Percentiles rank a stretch among this genome's conserved stretches.
phyloP scores from a whole-genome alignment of 2,888 invertebrate genomes.

The Atethmia centrago region DNA sequence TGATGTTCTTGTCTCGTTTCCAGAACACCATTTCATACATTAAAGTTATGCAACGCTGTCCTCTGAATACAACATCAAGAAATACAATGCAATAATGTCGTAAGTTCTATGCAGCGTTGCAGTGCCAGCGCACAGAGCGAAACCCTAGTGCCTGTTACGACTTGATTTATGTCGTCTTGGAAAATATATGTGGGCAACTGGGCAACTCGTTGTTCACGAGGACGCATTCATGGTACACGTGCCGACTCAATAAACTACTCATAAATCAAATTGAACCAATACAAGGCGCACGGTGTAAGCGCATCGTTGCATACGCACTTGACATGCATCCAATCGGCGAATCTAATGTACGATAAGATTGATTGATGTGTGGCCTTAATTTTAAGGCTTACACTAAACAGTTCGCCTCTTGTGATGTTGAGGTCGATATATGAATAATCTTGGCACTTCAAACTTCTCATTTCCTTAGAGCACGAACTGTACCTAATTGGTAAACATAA shows the following conservation, averaged over 20 bases:
- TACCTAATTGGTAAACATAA: neutral
- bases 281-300: conserved; percentile 59
- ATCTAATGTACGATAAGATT: conserved; percentile 65
- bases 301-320: conserved; percentile 66
- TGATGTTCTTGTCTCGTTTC: conserved; percentile 23
- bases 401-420: conserved; percentile 42
- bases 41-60: conserved; percentile 23
- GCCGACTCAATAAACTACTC: conserved; percentile 66
- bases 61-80: conserved; percentile 38
- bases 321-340: conserved; percentile 65
- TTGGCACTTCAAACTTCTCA: conserved; percentile 8
- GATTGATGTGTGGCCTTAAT: conserved; percentile 68
- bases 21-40: conserved; percentile 16
- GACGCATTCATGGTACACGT: conserved; percentile 68
- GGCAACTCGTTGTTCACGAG: conserved; percentile 60
- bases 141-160: conserved; percentile 38
- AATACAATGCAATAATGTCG: conserved; percentile 20
- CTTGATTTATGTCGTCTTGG: conserved; percentile 58
- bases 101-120: conserved; percentile 18
- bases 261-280: conserved; percentile 71
- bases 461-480: conserved; percentile 1
- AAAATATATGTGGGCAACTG: conserved; percentile 56
- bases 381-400: conserved; percentile 47
- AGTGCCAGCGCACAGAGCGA: conserved; percentile 20
- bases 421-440: conserved; percentile 2